A percentile compares a stretch with the other conserved stretches of the same genome.
phyloP scores from a whole-genome alignment of 2,797 vertebrate genomes.

The Ptychobarbus kaznakovi region DNA sequence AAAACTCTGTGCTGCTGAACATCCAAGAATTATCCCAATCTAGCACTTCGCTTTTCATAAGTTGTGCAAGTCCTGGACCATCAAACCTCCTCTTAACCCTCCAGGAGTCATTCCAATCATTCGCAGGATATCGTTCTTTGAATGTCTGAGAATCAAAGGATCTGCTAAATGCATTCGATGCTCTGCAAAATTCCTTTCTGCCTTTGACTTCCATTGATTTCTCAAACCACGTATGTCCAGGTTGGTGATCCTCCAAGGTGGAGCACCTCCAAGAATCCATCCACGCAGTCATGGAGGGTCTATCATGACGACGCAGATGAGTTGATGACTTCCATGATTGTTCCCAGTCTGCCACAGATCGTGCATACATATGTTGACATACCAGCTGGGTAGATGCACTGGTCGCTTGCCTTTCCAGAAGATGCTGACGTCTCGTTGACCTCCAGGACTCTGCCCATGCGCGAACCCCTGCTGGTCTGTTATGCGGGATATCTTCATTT shows the following conservation, averaged over 20 bases:
- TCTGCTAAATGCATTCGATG: slow-evolving; percentile 48
- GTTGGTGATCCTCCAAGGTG: slow-evolving; percentile 20
- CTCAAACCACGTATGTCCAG: slow-evolving; percentile 29
- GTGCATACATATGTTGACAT: background rate
- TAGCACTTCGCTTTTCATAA: slow-evolving; percentile 23
- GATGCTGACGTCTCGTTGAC: slow-evolving; percentile 53
- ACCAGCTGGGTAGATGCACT: slow-evolving; percentile 10
- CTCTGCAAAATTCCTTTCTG: slow-evolving; percentile 46
- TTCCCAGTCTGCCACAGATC: slow-evolving; percentile 64
- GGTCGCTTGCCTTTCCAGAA: slow-evolving; percentile 22
- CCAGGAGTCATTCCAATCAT: slow-evolving; percentile 67
- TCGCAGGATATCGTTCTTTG: slow-evolving; percentile 53
- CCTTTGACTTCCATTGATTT: slow-evolving; percentile 56
- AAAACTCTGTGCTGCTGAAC: slow-evolving; percentile 39
- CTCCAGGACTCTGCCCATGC: slow-evolving; percentile 69
- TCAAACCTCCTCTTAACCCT: slow-evolving; percentile 42
- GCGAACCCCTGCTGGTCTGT: slow-evolving; percentile 53
- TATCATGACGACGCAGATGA: slow-evolving; percentile 61
- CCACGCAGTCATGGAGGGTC: slow-evolving; percentile 67
- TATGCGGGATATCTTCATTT: slow-evolving; percentile 51
- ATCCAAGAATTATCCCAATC: slow-evolving; percentile 53
- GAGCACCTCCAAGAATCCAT: slow-evolving; percentile 67
- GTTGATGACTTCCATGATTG: slow-evolving; percentile 67
- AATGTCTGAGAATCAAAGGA: slow-evolving; percentile 59
- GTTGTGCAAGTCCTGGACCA: slow-evolving; percentile 2